Percentiles rank a stretch among this genome's conserved stretches.
Conservation (phyloP, 1,140 invertebrate species). For the Rhynchophorus ferrugineus region DNA sequence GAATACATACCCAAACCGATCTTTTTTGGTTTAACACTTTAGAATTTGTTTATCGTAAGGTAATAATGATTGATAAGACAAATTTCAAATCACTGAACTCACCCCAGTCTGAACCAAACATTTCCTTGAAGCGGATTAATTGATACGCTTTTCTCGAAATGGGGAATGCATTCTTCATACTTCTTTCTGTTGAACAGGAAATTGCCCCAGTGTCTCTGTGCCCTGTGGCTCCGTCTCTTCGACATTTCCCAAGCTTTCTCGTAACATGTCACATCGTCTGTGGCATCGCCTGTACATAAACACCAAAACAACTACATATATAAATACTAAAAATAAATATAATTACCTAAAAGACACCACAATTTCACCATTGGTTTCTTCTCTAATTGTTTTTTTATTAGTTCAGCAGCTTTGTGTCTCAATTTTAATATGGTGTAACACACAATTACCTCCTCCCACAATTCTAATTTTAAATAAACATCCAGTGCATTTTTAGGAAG, state of each 20-base stretch:
- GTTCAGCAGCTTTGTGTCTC: slow-evolving; percentile 81
- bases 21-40: too few relatives aligned
- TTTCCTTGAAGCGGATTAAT: slow-evolving; percentile 78
- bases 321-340: neutral
- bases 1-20: too few relatives aligned
- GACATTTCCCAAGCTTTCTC: slow-evolving; percentile 88
- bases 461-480: slow-evolving; percentile 66
- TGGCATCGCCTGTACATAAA: slow-evolving; percentile 47
- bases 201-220: slow-evolving; percentile 76
- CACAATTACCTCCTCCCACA: slow-evolving; percentile 90
- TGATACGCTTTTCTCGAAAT: slow-evolving; percentile 71
- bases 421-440: slow-evolving; percentile 82
- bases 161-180: slow-evolving; percentile 67
- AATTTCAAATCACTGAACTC: too few relatives aligned
- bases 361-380: slow-evolving; percentile 77
- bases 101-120: slow-evolving; percentile 78
- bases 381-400: slow-evolving; percentile 75
- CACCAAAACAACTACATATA: neutral
- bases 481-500: slow-evolving; percentile 80
- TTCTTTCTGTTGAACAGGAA: slow-evolving; percentile 69
- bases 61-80: too few relatives aligned
- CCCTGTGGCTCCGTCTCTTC: slow-evolving; percentile 65
- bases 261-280: slow-evolving; percentile 77
- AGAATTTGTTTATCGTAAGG: too few relatives aligned
- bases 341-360: slow-evolving; percentile 79